phyloP scores from a whole-genome alignment of 2,797 vertebrate genomes.

The Phylloscopus collybita region DNA sequence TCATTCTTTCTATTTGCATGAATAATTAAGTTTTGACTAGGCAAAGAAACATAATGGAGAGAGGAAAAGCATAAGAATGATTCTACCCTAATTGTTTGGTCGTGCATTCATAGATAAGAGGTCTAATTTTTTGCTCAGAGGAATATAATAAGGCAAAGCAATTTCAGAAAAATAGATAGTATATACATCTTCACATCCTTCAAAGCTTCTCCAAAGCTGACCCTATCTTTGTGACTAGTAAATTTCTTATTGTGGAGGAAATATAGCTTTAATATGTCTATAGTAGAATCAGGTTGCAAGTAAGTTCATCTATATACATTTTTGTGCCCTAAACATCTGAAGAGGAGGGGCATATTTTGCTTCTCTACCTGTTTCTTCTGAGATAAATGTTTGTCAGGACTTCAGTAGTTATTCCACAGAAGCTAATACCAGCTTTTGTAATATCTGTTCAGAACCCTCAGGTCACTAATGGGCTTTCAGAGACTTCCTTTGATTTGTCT shows the following conservation, averaged over 20 bases:
- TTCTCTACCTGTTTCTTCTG: neutral
- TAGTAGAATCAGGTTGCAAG: neutral
- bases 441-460: neutral
- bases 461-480: neutral
- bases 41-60: neutral
- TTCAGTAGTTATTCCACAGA: neutral
- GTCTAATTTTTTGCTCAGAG: neutral
- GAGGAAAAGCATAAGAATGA: neutral
- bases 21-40: constrained; percentile 43
- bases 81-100: neutral
- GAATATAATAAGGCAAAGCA: neutral
- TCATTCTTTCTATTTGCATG: constrained; percentile 13
- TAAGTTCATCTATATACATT: neutral
- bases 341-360: neutral
- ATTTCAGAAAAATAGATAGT: neutral
- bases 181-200: neutral
- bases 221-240: neutral
- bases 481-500: neutral
- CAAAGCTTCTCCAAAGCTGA: neutral
- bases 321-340: neutral
- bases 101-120: neutral
- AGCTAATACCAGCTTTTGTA: neutral
- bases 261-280: neutral
- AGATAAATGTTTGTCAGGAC: neutral
- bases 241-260: neutral